These are phyloP conservation scores for Heterocephalus glaber DNA, from an alignment of 2,113 vertebrate genomes.

Conservation along the genomic window DNA sequence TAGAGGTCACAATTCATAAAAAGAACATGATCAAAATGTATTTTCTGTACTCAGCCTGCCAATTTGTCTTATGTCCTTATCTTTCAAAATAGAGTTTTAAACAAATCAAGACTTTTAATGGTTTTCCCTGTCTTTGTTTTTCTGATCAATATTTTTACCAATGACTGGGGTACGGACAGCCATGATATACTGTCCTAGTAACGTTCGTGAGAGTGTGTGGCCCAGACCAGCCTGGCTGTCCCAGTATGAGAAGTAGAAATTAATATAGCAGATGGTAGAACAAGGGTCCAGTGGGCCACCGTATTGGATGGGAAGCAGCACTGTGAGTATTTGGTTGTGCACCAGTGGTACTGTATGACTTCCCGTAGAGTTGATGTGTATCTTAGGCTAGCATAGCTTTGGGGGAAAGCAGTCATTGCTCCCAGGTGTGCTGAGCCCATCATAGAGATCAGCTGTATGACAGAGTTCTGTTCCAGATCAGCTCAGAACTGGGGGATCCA, in stretches of 20 bases:
- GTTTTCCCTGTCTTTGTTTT: neutral
- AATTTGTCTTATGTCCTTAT: conserved; percentile 1
- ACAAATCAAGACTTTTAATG: neutral
- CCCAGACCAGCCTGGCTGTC: neutral
- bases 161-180: neutral
- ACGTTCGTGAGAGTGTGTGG: neutral
- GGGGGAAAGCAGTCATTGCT: neutral
- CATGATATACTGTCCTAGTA: neutral
- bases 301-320: neutral
- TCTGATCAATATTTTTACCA: conserved; percentile 33
- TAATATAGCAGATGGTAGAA: too few species aligned
- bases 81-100: neutral
- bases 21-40: conserved; percentile 3
- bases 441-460: neutral
- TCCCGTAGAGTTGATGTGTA: neutral
- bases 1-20: conserved; percentile 43
- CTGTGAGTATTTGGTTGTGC: neutral
- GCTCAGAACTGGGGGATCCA: neutral
- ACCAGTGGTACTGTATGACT: neutral
- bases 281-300: neutral
- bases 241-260: neutral
- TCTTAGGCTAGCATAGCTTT: neutral
- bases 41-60: neutral
- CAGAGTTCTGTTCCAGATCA: neutral
- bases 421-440: neutral